Evolutionary conservation across 2,888 invertebrate species (phyloP).

Genomic region (Pinctada fucata): DNA sequence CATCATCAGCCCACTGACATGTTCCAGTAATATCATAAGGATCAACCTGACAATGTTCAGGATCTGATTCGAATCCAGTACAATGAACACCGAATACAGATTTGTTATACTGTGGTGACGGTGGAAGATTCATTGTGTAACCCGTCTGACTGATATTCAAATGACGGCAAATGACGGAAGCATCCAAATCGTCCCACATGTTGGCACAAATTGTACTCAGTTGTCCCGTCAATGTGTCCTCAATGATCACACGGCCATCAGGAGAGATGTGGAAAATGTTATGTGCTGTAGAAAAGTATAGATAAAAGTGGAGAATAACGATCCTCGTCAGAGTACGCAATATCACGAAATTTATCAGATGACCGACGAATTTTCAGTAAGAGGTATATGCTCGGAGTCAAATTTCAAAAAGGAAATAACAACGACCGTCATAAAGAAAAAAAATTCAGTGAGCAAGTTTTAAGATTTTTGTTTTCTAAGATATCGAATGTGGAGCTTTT

Average conservation of each 20-base stretch:
- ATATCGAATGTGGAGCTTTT: too few relatives aligned
- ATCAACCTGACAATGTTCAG: slow-evolving; percentile 1
- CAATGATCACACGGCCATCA: slow-evolving; percentile 26
- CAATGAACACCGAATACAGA: slow-evolving; percentile 15
- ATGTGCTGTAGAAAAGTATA: neutral
- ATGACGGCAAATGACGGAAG: slow-evolving; percentile 25
- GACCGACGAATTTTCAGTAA: too few relatives aligned
- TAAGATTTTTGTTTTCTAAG: too few relatives aligned
- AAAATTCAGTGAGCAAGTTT: too few relatives aligned
- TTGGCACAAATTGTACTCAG: slow-evolving; percentile 22
- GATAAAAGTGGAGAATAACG: neutral
- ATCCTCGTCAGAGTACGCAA: neutral
- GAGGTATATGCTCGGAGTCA: too few relatives aligned
- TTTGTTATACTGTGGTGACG: neutral
- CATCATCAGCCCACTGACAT: slow-evolving; percentile 10
- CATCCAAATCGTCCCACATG: slow-evolving; percentile 23
- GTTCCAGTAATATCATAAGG: slow-evolving; percentile 4
- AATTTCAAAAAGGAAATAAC: too few relatives aligned
- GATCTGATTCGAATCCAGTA: slow-evolving; percentile 17
- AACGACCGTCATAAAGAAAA: too few relatives aligned
- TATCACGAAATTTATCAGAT: too few relatives aligned
- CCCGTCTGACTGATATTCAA: slow-evolving; percentile 18
- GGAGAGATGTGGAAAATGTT: neutral
- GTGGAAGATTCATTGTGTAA: slow-evolving; percentile 11
- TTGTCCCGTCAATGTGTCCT: neutral